These are phyloP conservation scores for Cepphus grylle DNA, from an alignment of 2,113 vertebrate species.

Conservation along the genomic window DNA sequence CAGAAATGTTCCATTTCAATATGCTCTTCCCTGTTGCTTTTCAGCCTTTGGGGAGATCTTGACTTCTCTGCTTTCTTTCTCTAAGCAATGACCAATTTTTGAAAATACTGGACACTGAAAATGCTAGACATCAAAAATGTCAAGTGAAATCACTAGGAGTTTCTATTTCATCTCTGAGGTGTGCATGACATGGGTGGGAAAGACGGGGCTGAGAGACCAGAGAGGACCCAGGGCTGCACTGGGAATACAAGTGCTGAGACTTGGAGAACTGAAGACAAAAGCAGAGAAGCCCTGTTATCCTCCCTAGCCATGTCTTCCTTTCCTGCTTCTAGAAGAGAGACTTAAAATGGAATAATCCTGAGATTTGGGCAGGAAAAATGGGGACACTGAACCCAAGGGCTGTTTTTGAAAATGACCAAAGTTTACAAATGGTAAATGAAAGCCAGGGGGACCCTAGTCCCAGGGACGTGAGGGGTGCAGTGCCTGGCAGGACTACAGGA, in stretches of 20 bases:
- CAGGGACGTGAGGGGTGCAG: not conserved
- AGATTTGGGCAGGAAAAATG: not conserved
- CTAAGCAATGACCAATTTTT: not conserved
- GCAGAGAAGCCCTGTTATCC: not conserved
- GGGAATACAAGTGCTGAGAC: not conserved
- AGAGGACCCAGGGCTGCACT: not conserved
- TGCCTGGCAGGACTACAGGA: not conserved
- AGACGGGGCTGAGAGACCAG: not conserved
- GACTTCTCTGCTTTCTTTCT: not conserved
- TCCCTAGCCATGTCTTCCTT: not conserved
- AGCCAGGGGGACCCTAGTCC: rapidly evolving
- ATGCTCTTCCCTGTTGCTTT: not conserved
- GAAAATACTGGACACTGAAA: not conserved
- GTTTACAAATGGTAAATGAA: not conserved
- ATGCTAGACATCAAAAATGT: not conserved
- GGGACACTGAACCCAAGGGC: not conserved
- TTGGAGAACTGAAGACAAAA: not conserved
- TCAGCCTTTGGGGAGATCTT: not conserved
- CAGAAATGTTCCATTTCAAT: not conserved
- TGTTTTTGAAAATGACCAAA: not conserved
- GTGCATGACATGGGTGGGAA: rapidly evolving
- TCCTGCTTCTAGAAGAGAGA: not conserved
- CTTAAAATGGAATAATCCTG: not conserved
- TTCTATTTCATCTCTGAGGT: not conserved
- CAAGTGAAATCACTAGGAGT: not conserved